phyloP scores from a whole-genome alignment of 2,888 invertebrate genomes.

The Papilio gigon region DNA sequence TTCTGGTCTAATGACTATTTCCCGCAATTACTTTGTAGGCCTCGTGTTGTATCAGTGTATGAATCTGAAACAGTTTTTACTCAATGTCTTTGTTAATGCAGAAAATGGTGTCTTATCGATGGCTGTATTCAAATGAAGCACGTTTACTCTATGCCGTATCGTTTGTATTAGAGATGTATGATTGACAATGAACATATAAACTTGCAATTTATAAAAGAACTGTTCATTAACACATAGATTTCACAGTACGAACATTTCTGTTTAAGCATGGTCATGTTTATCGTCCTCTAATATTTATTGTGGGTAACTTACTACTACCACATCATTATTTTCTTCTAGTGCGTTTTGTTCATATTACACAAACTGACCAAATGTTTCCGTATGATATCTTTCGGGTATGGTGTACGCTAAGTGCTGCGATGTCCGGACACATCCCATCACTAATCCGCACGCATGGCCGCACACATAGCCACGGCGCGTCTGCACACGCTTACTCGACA shows the following conservation, averaged over 20 bases:
- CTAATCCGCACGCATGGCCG: slow-evolving; percentile 35
- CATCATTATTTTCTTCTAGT: too few species aligned
- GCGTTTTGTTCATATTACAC: background rate
- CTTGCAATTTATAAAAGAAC: background rate
- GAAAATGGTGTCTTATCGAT: slow-evolving; percentile 29
- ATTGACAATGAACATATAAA: background rate
- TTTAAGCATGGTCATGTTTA: too few species aligned
- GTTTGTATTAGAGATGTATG: background rate
- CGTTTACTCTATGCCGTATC: background rate
- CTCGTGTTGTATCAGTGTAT: slow-evolving; percentile 23
- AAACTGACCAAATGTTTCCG: background rate
- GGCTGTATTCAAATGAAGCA: slow-evolving; percentile 27
- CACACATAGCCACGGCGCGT: slow-evolving; percentile 48
- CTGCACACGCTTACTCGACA: slow-evolving; percentile 48
- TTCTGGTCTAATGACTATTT: slow-evolving; percentile 27
- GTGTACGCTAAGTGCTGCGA: slow-evolving; percentile 6
- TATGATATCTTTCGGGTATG: slow-evolving; percentile 10
- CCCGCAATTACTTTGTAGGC: slow-evolving; percentile 35
- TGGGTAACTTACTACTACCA: too few species aligned
- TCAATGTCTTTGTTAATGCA: slow-evolving; percentile 29
- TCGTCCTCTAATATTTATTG: too few species aligned
- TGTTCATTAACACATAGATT: background rate
- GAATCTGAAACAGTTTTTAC: slow-evolving; percentile 30
- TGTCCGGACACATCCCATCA: slow-evolving; percentile 46
- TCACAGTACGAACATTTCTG: too few species aligned